Percentiles rank a stretch among this genome's conserved stretches.
Conservation (phyloP, 2,797 vertebrate genomes). For the Leptoclinus maculatus region DNA sequence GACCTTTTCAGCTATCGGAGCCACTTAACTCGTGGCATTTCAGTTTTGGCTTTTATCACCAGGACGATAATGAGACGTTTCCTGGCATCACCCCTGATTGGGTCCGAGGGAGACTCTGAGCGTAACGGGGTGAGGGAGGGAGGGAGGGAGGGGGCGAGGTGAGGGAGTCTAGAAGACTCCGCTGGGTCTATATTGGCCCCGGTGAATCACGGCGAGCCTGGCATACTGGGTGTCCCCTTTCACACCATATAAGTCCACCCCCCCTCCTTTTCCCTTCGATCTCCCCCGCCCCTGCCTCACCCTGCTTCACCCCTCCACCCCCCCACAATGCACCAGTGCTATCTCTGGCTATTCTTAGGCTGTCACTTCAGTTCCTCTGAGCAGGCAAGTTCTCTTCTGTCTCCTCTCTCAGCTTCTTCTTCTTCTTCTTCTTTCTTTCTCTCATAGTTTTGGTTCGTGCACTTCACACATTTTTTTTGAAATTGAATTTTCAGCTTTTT, state of each 20-base stretch:
- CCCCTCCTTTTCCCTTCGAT: conserved; percentile 67
- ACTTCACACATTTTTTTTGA: not conserved
- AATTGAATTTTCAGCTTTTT: not conserved
- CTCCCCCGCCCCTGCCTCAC: conserved; percentile 69
- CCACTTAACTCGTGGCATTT: conserved; percentile 51
- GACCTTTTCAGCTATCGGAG: conserved; percentile 63
- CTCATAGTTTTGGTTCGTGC: not conserved
- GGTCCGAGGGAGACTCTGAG: conserved; percentile 62
- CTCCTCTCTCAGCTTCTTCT: conserved; percentile 43
- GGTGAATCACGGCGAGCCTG: conserved; percentile 91
- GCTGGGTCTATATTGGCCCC: conserved; percentile 92
- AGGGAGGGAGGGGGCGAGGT: not conserved
- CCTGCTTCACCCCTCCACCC: conserved; percentile 70
- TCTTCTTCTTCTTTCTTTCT: conserved; percentile 40
- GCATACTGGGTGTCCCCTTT: conserved; percentile 94
- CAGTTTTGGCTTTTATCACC: conserved; percentile 43
- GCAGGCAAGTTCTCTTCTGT: conserved; percentile 87
- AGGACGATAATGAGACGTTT: conserved; percentile 59
- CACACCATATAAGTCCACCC: conserved; percentile 94
- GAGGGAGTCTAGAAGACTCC: conserved; percentile 80
- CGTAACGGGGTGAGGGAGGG: conserved; percentile 14
- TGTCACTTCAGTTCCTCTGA: conserved; percentile 85
- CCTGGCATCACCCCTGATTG: conserved; percentile 46
- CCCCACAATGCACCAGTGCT: conserved; percentile 86
- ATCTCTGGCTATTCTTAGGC: conserved; percentile 97